Evolutionary conservation across 2,888 invertebrate species (phyloP).

Genomic region (Andrena camellia): DNA sequence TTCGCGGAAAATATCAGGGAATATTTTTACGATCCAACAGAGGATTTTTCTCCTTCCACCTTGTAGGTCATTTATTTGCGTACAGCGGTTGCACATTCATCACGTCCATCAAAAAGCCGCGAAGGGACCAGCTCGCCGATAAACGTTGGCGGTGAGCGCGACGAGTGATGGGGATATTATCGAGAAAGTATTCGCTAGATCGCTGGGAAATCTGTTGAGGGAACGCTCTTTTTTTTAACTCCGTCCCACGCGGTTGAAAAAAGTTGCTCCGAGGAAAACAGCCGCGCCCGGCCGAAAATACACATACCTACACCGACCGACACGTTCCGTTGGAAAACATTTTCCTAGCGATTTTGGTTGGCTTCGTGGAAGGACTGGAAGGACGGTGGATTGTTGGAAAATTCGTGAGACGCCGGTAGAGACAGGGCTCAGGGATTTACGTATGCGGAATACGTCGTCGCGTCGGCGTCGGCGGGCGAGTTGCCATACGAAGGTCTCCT

Average conservation of each 20-base stretch:
- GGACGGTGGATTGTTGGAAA: slow-evolving; percentile 55
- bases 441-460: slow-evolving; percentile 76
- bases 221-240: not conserved
- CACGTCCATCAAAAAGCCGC: slow-evolving; percentile 27
- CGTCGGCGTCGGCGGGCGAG: slow-evolving; percentile 59
- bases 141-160: not conserved
- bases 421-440: slow-evolving; percentile 61
- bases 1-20: slow-evolving; percentile 11
- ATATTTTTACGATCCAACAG: slow-evolving; percentile 48
- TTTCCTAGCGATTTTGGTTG: not conserved
- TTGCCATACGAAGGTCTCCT: slow-evolving; percentile 70
- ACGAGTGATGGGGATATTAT: not conserved
- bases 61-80: slow-evolving; percentile 56
- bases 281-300: not conserved
- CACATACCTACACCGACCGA: not conserved
- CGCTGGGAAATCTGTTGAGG: slow-evolving; percentile 5
- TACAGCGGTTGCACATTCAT: slow-evolving; percentile 40
- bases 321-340: not conserved
- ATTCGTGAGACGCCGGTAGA: slow-evolving; percentile 52
- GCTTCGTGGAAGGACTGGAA: slow-evolving; percentile 30
- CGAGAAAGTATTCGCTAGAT: not conserved
- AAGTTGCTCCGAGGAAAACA: not conserved
- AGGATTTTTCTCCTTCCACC: slow-evolving; percentile 40
- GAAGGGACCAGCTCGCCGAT: not conserved
- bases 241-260: not conserved